These are phyloP conservation scores for Microctonus hyperodae DNA, from an alignment of 2,888 invertebrate species.

Conservation along the genomic window DNA sequence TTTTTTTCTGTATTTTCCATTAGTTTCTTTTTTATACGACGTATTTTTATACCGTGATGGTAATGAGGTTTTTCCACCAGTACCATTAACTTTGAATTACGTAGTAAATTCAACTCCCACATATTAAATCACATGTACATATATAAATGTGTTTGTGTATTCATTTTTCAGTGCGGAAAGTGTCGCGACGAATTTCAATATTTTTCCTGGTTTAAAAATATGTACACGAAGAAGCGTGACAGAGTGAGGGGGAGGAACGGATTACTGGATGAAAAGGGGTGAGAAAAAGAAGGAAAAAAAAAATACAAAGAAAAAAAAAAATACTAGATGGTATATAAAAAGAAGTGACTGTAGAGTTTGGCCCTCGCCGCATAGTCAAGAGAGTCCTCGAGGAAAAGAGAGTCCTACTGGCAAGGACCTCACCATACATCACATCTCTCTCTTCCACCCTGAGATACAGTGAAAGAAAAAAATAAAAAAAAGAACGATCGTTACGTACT, in stretches of 20 bases:
- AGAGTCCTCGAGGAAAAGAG: too few species aligned
- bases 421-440: too few species aligned
- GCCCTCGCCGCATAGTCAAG: too few species aligned
- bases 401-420: too few species aligned
- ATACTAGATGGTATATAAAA: too few species aligned
- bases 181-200: conserved; percentile 39
- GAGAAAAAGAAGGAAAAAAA: not conserved
- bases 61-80: not conserved
- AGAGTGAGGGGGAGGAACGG: conserved; percentile 19
- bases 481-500: not conserved
- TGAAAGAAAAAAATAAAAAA: conserved; percentile 9
- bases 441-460: too few species aligned
- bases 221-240: conserved; percentile 12
- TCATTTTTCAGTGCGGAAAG: not conserved
- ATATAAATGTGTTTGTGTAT: not conserved
- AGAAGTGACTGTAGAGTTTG: too few species aligned
- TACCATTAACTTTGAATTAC: conserved; percentile 2
- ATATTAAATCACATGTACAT: conserved; percentile 8
- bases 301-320: too few species aligned
- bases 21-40: not conserved
- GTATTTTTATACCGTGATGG: too few species aligned
- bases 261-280: conserved; percentile 32
- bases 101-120: conserved; percentile 2
- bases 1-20: not conserved
- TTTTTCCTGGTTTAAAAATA: conserved; percentile 37